Evolutionary conservation across 1,140 invertebrate genomes (phyloP), one percentile per base, ranked within the genome.

Genomic region (Aphidius ervi): DNA sequence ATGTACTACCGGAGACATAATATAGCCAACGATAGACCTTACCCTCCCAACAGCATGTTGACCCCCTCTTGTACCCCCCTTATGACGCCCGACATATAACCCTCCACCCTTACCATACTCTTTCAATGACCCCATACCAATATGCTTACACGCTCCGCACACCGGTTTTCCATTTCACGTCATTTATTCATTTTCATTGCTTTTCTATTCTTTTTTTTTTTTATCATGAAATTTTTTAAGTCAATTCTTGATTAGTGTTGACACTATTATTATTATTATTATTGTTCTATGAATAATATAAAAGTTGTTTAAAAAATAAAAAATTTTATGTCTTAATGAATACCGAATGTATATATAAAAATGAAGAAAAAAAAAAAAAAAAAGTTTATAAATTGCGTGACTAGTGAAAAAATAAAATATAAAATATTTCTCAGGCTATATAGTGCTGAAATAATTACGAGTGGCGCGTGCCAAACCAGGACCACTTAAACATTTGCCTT

Each of bases 1-100:
- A 70, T 73, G 69, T 73, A 73, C 71, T 70, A 69, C 63, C 68
- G 63, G 71, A 71, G 69, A 73, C 71, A 70, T 71, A 73, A 73
- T 73, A 71, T 68, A 71, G 64, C 66, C 64, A 61, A 56, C 61
- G 61, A 61, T 62, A 67, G 59, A 67, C 20, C 55, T 58, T 31
- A 31, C 64, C 63, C 68, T 65, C 64, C 64, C 61, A 59, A 47
- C 47, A 47, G 50, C 46, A 49, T 49, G 37, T 58, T 55, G 23
- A 10, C 37, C 3, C 53, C 39, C 52, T 41, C 53, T 55, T 31
- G 43, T 42, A 55, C 53, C 45, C 53, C 45, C 45, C 41, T 45
- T 56, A 31, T 31, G 23, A 31, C 55, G 9, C 23, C 47, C 20
- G 56, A 46, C n/a, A 20, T 6, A 10, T 9, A 52, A 52, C 37